phyloP scores from a whole-genome alignment of 2,888 invertebrate species.

The Cenopis cana region DNA sequence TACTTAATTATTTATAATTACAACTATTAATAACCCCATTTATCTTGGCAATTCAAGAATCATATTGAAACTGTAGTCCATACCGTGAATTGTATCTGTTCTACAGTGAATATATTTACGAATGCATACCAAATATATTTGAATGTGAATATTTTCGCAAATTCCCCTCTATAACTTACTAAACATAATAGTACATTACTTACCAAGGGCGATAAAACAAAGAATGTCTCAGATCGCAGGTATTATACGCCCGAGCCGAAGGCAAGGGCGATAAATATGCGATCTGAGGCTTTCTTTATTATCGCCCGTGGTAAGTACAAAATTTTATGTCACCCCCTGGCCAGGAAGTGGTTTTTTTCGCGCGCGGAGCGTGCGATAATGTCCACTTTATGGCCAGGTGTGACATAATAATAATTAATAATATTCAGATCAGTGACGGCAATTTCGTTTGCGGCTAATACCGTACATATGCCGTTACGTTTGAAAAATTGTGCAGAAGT shows the following conservation, averaged over 20 bases:
- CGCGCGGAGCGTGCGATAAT: too few species aligned
- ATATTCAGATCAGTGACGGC: neutral
- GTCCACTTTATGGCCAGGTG: too few species aligned
- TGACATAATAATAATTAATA: too few species aligned
- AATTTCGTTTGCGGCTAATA: neutral
- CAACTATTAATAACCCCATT: neutral
- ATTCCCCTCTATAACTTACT: constrained; percentile 35
- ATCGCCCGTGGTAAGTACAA: too few species aligned
- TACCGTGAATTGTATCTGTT: neutral
- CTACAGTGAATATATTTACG: neutral
- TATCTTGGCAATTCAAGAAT: neutral
- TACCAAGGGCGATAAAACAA: too few species aligned
- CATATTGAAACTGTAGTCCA: neutral
- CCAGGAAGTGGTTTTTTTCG: too few species aligned
- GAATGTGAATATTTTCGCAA: constrained; percentile 30
- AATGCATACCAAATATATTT: neutral
- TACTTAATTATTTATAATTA: constrained; percentile 7
- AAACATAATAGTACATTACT: too few species aligned
- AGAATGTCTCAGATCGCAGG: too few species aligned
- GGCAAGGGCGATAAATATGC: too few species aligned
- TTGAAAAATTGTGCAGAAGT: neutral
- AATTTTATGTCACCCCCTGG: too few species aligned
- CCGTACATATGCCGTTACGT: neutral
- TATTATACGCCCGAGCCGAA: too few species aligned
- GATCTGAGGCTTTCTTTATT: too few species aligned